These are phyloP conservation scores for Pinna nobilis DNA, from an alignment of 1,140 invertebrate genomes.

Conservation along the genomic window DNA sequence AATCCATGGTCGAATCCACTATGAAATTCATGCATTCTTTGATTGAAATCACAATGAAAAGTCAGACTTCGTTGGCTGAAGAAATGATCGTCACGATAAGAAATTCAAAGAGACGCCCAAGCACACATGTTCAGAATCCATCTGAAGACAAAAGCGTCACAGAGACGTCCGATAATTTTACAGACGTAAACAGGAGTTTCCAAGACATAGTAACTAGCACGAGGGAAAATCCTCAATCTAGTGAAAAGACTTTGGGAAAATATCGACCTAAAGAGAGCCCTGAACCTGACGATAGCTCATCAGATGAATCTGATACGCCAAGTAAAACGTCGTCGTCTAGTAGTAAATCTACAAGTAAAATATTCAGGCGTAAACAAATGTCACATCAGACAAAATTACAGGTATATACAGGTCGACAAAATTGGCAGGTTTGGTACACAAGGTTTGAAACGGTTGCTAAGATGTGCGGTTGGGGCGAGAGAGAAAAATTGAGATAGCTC, in stretches of 20 bases:
- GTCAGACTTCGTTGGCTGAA: background rate
- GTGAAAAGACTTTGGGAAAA: background rate
- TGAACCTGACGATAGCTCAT: background rate
- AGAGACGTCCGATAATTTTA: background rate
- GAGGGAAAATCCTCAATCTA: background rate
- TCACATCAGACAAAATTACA: conserved; percentile 17
- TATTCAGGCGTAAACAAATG: background rate
- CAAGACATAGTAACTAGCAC: background rate
- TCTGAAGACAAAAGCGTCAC: background rate
- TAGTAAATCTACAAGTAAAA: background rate
- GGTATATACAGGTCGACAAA: conserved; percentile 23
- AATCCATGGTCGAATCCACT: background rate
- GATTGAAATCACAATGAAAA: background rate
- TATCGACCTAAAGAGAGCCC: background rate
- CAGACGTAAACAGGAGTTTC: background rate
- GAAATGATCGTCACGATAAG: background rate
- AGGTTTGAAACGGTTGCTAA: conserved; percentile 28
- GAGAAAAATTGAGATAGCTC: conserved; percentile 8
- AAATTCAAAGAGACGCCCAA: background rate
- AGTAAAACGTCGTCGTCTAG: too few species aligned
- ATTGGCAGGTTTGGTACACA: conserved; percentile 28
- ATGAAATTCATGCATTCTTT: conserved; percentile 10
- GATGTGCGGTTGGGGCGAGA: conserved; percentile 11
- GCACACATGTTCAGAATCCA: background rate
- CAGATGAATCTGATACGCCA: background rate